Evolutionary conservation across 1,140 invertebrate genomes (phyloP), one percentile per base, ranked within the genome.

Genomic region (Wasmannia auropunctata): DNA sequence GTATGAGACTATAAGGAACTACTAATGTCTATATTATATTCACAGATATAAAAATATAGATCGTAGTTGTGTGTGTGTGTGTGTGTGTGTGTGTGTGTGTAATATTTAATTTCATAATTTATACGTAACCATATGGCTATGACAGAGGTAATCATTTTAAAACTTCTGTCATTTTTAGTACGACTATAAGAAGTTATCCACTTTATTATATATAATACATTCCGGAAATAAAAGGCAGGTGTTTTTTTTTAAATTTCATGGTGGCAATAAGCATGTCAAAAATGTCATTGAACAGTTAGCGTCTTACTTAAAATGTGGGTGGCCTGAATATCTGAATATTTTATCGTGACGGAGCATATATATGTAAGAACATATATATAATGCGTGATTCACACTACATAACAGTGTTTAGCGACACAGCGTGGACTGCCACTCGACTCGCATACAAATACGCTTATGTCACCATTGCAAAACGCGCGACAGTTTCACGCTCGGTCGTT

Each of bases 401-500:
- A 74, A 74, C 54, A 83, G 67, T 46, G 79, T 83, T 81, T 60
- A 74, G 67, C 31, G 37, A 46, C 67, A 79, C 60, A 25, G 58
- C 51, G 19, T 46, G 25, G 14, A 83, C 25, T 74, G 54, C 40
- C 43, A 77, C 86, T 37, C 19, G 72, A 22, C 37, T 85, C 31
- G 72, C 86, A 46, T 87, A 63, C 77, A 84, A 85, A 85, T 54
- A 49, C 56, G 80, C 86, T 88, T 88, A 79, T 77, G 79, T 88
- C 86, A 88, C 51, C 63, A 19, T 88, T 54, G n/a, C 56, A 22
- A 83, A 83, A 83, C 67, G n/a, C 51, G 54, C 37, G 19, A 62
- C 19, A 25, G 16, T 58, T 56, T 46, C 51, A 14, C 25, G 37
- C 67, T 46, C 37, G 67, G 79, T 72, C 79, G 34, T 81, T 81